Evolutionary conservation across 2,888 invertebrate species (phyloP), one percentile per base, ranked within the genome.

Genomic region (Prosopocoilus inquinatus): DNA sequence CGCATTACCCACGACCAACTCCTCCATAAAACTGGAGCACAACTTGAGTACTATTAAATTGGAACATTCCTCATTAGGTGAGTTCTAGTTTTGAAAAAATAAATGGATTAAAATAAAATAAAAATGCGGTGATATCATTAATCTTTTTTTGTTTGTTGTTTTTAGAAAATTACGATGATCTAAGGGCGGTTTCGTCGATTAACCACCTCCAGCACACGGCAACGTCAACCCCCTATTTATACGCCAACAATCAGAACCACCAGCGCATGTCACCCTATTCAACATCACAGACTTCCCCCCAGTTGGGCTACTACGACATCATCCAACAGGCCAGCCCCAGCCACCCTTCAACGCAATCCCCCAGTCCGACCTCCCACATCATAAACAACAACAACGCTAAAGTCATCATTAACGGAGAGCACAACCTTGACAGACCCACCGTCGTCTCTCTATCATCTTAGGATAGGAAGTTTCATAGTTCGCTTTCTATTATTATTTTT

Each of bases 381-480:
- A 67, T 72, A 50, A 67, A 69, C 12, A 67, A 69, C 50, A 65
- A 66, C 38, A 65, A 63, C 46, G 67, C 65, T 35, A 59, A 60
- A 13, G 75, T 73, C 64, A 68, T 74, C 28, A 69, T 74, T 15
- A 74, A 71, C 48, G 71, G 70, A 7, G 73, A 74, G 3, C 66
- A 70, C 36, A 60, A 61, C n/a, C 50, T 69, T 34, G 72, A 72
- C 28, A 70, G 77, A 63, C 76, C 77, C 1, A 72, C 76, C 3
- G 77, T 78, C 2, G 77, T 78, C 1, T 75, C 76, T 4, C 50
- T 75, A 58, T 75, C 75, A 3, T 69, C 71, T 44, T 54, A 54
- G 12, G 3, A 43, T 28, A 28, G n/a, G n/a, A n/a, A 28, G 20
- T 28, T 28, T 28, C 7, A 28, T 28, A 28, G 20, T 20, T 20